These are phyloP conservation scores for Trachelus troglodyta DNA, from an alignment of 2,888 invertebrate genomes.

Conservation along the genomic window DNA sequence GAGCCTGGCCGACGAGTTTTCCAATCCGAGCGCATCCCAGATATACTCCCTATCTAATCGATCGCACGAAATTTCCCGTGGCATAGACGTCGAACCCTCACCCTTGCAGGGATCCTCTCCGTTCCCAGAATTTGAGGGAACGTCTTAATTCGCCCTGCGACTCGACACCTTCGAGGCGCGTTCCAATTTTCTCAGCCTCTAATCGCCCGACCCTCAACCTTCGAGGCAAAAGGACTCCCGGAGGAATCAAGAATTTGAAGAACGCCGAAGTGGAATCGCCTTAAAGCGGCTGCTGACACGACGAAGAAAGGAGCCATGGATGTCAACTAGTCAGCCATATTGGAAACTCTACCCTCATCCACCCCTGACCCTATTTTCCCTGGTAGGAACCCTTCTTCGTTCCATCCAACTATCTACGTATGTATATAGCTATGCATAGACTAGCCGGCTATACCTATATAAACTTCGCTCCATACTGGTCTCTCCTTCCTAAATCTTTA, in stretches of 20 bases:
- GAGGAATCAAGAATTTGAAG: not conserved
- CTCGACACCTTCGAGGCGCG: conserved; percentile 11
- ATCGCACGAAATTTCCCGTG: conserved; percentile 2
- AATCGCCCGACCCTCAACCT: not conserved
- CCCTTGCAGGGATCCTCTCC: conserved; percentile 2
- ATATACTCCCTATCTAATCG: conserved; percentile 17
- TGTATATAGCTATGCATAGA: not conserved
- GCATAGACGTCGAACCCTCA: not conserved
- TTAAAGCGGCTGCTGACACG: not conserved
- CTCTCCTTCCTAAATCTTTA: conserved; percentile 15
- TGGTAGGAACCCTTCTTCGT: not conserved
- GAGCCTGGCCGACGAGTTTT: not conserved
- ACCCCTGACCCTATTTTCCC: not conserved
- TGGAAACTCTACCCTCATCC: not conserved
- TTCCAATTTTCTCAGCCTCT: not conserved
- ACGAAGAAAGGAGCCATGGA: not conserved
- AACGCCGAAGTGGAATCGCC: conserved; percentile 1
- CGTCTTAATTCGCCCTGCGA: conserved; percentile 48
- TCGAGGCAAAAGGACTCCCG: not conserved
- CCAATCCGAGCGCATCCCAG: not conserved
- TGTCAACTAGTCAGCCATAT: not conserved
- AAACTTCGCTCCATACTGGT: not conserved
- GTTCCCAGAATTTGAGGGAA: conserved; percentile 18
- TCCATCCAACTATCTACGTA: not conserved
- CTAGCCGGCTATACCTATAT: not conserved